These are phyloP conservation scores for Caenorhabditis sp. DNA, from an alignment of 2,888 invertebrate species.

Conservation along the genomic window DNA sequence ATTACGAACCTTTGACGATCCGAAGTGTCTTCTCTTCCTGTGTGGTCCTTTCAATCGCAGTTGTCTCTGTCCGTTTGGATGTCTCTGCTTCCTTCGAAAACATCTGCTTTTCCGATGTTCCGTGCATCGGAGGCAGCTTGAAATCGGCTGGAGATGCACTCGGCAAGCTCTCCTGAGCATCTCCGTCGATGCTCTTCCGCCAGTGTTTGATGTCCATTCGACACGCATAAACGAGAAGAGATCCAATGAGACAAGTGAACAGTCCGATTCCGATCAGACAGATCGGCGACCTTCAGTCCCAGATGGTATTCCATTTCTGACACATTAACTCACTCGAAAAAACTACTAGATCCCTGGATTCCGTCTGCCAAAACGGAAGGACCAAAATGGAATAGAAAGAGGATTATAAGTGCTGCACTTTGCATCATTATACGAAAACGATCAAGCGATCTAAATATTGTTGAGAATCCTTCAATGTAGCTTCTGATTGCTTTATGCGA, in stretches of 20 bases:
- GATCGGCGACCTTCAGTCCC: slow-evolving; percentile 11
- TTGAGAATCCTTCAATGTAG: too few species aligned
- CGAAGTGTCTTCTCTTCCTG: slow-evolving; percentile 43
- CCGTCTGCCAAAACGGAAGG: neutral
- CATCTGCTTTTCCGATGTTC: slow-evolving; percentile 9
- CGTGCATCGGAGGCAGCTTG: slow-evolving; percentile 30
- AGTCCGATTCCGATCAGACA: slow-evolving; percentile 32
- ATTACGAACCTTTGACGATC: slow-evolving; percentile 33
- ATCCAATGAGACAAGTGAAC: slow-evolving; percentile 27
- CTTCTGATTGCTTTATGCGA: neutral
- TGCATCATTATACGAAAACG: too few species aligned
- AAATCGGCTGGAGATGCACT: slow-evolving; percentile 25
- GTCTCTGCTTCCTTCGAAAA: neutral
- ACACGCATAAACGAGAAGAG: slow-evolving; percentile 37
- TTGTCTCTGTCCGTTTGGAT: slow-evolving; percentile 14
- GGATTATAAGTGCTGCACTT: too few species aligned
- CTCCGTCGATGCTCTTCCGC: slow-evolving; percentile 49
- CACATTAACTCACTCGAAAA: slow-evolving; percentile 22
- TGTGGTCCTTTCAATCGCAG: slow-evolving; percentile 10
- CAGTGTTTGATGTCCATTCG: slow-evolving; percentile 52
- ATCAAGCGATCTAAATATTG: too few species aligned
- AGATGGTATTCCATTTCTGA: neutral
- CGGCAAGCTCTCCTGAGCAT: slow-evolving; percentile 28
- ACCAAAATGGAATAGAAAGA: neutral
- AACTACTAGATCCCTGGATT: slow-evolving; percentile 20